phyloP scores from a whole-genome alignment of 2,113 vertebrate species.

The Caranx ignobilis region DNA sequence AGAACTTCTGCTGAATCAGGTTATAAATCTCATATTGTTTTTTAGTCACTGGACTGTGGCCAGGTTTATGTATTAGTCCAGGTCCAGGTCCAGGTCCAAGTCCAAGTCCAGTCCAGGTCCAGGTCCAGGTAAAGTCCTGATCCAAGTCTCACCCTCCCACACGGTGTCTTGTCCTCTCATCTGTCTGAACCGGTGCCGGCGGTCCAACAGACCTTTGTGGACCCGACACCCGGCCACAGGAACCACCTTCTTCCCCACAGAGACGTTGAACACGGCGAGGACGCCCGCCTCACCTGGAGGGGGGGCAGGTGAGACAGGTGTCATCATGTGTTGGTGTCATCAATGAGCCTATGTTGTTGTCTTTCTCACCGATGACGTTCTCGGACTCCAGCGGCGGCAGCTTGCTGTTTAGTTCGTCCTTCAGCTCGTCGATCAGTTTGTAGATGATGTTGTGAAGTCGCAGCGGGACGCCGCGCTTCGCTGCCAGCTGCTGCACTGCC shows the following conservation, averaged over 20 bases:
- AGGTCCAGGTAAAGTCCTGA: not conserved
- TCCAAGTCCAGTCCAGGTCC: too few relatives aligned
- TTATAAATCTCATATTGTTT: too few relatives aligned
- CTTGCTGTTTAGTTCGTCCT: constrained; percentile 87
- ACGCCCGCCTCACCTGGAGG: constrained; percentile 89
- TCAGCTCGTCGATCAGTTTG: constrained; percentile 90
- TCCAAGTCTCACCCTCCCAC: constrained; percentile 90
- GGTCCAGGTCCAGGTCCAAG: too few relatives aligned
- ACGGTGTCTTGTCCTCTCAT: constrained; percentile 82
- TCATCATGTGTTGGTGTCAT: too few relatives aligned
- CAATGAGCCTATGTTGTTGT: too few relatives aligned
- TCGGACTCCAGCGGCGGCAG: constrained; percentile 80
- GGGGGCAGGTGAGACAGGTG: too few relatives aligned
- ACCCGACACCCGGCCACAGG: constrained; percentile 95
- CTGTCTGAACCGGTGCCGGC: constrained; percentile 88
- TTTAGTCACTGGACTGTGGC: too few relatives aligned
- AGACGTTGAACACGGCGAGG: constrained; percentile 87
- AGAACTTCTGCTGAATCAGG: too few relatives aligned
- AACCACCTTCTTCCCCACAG: constrained; percentile 90
- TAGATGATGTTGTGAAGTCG: constrained; percentile 92
- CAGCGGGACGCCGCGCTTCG: constrained; percentile 86
- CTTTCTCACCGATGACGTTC: constrained; percentile 83
- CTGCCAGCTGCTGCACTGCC: constrained; percentile 86
- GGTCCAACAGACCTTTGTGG: constrained; percentile 92
- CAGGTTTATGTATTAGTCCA: too few relatives aligned